Conservation (phyloP, 2,797 vertebrate genomes). For the Melanotaenia pygmaea region DNA sequence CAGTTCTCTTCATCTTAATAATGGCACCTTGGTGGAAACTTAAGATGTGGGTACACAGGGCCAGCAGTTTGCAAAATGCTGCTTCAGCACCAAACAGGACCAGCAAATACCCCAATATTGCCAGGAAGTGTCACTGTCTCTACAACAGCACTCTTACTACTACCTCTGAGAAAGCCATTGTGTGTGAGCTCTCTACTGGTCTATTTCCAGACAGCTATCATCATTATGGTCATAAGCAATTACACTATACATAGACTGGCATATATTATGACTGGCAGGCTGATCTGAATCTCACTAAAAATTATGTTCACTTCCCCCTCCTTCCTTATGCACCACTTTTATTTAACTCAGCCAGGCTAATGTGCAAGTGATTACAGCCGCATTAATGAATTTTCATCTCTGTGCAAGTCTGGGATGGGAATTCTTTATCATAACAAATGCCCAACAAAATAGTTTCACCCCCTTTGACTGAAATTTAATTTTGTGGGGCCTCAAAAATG, state of each 20-base stretch:
- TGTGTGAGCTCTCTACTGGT: slow-evolving; percentile 36
- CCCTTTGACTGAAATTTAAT: slow-evolving; percentile 61
- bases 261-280: slow-evolving; percentile 43
- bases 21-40: slow-evolving; percentile 67
- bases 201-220: slow-evolving; percentile 55
- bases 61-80: slow-evolving; percentile 62
- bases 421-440: slow-evolving; percentile 71
- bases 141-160: slow-evolving; percentile 17
- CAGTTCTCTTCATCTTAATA: slow-evolving; percentile 62
- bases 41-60: slow-evolving; percentile 50
- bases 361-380: slow-evolving; percentile 67
- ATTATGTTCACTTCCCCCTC: slow-evolving; percentile 49
- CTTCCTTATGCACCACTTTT: slow-evolving; percentile 50
- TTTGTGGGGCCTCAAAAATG: slow-evolving; percentile 50
- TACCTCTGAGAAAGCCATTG: slow-evolving; percentile 24
- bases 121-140: slow-evolving; percentile 8
- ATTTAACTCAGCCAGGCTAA: slow-evolving; percentile 63
- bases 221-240: slow-evolving; percentile 47
- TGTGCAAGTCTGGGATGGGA: slow-evolving; percentile 51
- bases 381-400: slow-evolving; percentile 72
- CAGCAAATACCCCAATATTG: slow-evolving; percentile 45
- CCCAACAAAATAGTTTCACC: slow-evolving; percentile 57
- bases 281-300: slow-evolving; percentile 57
- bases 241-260: slow-evolving; percentile 38
- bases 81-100: slow-evolving; percentile 64